Evolutionary conservation across 2,113 vertebrate species (phyloP).

Genomic region (Otocyon megalotis): DNA sequence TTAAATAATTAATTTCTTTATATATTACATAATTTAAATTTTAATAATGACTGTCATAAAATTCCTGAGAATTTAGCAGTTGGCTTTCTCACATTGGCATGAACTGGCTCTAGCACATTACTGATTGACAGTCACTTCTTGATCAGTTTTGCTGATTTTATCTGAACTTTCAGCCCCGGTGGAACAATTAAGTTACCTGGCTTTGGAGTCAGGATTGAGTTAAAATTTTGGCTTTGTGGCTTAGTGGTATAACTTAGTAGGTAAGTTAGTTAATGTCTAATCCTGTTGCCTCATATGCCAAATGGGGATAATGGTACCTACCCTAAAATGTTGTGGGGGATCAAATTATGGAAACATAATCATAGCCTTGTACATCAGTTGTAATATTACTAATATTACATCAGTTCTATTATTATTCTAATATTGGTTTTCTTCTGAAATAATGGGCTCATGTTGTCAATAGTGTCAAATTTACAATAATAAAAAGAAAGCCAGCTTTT

Average conservation of each 20-base stretch:
- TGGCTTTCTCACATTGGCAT: neutral
- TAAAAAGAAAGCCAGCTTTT: neutral
- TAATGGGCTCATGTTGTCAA: neutral
- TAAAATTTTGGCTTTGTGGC: slow-evolving; percentile 4
- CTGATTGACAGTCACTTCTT: neutral
- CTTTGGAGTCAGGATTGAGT: neutral
- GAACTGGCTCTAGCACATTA: neutral
- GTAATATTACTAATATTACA: neutral
- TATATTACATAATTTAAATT: neutral
- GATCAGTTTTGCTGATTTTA: neutral
- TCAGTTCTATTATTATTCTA: neutral
- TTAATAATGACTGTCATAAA: neutral
- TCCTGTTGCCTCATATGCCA: neutral
- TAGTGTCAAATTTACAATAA: neutral
- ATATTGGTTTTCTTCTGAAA: neutral
- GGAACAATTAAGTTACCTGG: neutral
- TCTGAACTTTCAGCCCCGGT: neutral
- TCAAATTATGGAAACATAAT: neutral
- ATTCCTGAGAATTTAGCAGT: neutral
- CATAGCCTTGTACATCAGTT: neutral
- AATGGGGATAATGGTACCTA: neutral
- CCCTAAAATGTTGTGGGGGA: neutral
- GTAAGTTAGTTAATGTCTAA: neutral
- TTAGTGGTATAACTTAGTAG: neutral
- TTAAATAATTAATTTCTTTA: slow-evolving; percentile 22